These are phyloP conservation scores for Lordiphosa mommai DNA, from an alignment of 1,140 invertebrate species.

Conservation along the genomic window DNA sequence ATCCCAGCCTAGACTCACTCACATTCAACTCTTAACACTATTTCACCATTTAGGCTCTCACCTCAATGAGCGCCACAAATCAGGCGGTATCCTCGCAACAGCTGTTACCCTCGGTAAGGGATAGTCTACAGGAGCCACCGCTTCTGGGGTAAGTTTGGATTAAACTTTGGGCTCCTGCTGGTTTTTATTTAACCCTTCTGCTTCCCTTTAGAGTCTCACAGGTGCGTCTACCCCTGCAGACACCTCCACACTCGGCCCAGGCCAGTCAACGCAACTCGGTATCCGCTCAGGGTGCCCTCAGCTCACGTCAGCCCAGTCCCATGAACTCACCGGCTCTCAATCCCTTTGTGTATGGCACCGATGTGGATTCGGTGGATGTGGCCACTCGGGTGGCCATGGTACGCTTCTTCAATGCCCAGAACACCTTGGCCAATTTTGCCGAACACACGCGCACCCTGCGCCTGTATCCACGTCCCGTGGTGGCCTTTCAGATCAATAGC, in stretches of 20 bases:
- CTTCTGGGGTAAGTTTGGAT: constrained; percentile 52
- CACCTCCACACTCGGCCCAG: constrained; percentile 64
- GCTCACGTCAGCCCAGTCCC: constrained; percentile 69
- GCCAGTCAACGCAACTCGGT: constrained; percentile 74
- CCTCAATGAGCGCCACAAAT: constrained; percentile 83
- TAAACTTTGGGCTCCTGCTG: neutral
- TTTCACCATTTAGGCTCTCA: constrained; percentile 83
- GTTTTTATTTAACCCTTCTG: neutral
- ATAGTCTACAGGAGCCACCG: constrained; percentile 83
- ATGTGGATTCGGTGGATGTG: constrained; percentile 99
- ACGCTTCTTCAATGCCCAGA: constrained; percentile 98
- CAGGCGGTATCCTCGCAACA: constrained; percentile 81
- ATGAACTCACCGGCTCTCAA: constrained; percentile 83
- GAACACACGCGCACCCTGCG: constrained; percentile 98
- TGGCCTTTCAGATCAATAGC: constrained; percentile 99
- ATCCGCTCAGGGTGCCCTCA: constrained; percentile 62
- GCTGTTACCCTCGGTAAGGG: constrained; percentile 84
- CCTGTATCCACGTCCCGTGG: constrained; percentile 98
- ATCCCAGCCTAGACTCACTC: neutral
- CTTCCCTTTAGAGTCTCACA: constrained; percentile 63
- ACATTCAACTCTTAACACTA: neutral
- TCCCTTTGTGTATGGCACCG: constrained; percentile 96
- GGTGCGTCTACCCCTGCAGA: constrained; percentile 62
- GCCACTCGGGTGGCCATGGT: constrained; percentile 99
- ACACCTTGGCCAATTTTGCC: constrained; percentile 97